Evolutionary conservation across 2,113 vertebrate genomes (phyloP).

Genomic region (Oreochromis niloticus): DNA sequence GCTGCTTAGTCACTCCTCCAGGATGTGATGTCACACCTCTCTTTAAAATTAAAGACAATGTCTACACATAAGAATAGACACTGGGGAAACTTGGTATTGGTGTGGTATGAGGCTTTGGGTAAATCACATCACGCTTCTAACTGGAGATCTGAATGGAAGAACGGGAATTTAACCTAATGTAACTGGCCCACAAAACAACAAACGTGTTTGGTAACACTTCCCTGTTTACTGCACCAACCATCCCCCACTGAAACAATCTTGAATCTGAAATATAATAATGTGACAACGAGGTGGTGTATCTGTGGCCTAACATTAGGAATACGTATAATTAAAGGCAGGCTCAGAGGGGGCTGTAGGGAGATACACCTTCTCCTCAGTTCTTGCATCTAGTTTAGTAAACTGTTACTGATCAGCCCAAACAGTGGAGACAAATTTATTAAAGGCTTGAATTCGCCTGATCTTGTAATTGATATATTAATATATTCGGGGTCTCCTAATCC

Average conservation of each 20-base stretch:
- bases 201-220: neutral
- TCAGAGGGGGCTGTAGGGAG: neutral
- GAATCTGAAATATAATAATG: neutral
- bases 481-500: no score
- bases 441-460: no score
- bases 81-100: neutral
- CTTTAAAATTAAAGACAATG: neutral
- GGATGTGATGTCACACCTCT: neutral
- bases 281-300: neutral
- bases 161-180: fast-evolving
- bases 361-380: neutral
- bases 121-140: neutral
- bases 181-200: neutral
- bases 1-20: neutral
- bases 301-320: neutral
- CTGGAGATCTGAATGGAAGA: neutral
- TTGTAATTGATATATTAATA: no score
- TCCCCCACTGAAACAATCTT: neutral
- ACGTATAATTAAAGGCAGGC: neutral
- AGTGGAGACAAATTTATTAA: no score
- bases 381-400: neutral
- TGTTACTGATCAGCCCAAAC: no score
- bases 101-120: neutral
- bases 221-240: neutral
- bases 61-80: neutral